Conservation (phyloP, 1,140 invertebrate genomes). For the Arctopsyche grandis region DNA sequence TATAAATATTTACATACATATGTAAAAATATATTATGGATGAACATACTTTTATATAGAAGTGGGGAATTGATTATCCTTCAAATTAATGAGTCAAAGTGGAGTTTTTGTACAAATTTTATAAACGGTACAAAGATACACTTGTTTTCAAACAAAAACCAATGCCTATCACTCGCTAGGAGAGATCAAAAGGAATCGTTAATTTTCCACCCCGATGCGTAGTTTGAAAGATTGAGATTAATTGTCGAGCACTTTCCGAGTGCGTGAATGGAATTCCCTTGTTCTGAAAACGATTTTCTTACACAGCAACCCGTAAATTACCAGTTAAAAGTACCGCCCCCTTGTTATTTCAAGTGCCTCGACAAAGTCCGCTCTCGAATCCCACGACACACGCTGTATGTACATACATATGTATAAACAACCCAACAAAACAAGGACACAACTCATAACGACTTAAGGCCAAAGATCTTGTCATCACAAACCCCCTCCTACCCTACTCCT, state of each 20-base stretch:
- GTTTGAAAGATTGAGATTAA: constrained; percentile 20
- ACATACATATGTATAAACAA: no score
- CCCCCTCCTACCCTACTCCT: not conserved
- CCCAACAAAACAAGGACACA: not conserved
- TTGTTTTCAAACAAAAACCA: no score
- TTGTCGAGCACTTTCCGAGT: not conserved
- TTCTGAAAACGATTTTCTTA: not conserved
- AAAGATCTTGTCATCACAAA: not conserved
- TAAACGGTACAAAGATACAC: no score
- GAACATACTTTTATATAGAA: no score
- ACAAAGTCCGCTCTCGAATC: constrained; percentile 7
- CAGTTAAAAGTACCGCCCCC: not conserved
- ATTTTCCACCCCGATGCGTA: constrained; percentile 12
- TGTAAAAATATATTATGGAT: no score
- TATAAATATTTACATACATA: no score
- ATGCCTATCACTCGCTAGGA: not conserved
- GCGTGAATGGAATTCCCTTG: not conserved
- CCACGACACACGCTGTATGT: not conserved
- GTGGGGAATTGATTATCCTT: no score
- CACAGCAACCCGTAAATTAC: not conserved
- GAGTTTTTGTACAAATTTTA: no score
- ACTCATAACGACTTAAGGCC: not conserved
- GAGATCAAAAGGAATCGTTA: not conserved
- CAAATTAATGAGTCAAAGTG: no score
- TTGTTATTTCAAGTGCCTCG: constrained; percentile 31